Evolutionary conservation across 2,888 invertebrate species (phyloP).

Genomic region (Mesoligia furuncula): DNA sequence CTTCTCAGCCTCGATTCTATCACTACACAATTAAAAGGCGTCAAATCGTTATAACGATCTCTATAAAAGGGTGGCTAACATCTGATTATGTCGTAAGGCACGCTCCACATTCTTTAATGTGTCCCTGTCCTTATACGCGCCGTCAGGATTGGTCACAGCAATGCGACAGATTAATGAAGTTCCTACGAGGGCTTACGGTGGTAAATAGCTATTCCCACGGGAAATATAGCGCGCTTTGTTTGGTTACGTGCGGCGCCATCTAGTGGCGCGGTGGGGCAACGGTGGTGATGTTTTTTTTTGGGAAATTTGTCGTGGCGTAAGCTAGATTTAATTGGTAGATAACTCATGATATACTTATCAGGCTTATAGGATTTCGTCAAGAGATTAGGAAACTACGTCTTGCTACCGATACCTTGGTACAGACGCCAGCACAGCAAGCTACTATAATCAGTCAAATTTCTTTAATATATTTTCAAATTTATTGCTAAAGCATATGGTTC

Average conservation of each 20-base stretch:
- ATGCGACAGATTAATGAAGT: conserved; percentile 62
- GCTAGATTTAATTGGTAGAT: conserved; percentile 2
- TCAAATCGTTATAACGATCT: conserved; percentile 54
- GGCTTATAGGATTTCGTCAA: background rate
- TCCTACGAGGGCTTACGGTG: conserved; percentile 46
- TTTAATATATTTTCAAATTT: no score
- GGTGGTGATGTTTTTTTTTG: background rate
- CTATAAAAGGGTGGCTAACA: conserved; percentile 53
- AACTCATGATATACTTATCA: no score
- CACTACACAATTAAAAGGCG: conserved; percentile 58
- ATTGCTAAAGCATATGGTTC: no score
- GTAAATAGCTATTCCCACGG: conserved; percentile 63
- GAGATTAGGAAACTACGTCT: background rate
- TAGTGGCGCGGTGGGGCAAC: conserved; percentile 21
- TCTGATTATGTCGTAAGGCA: conserved; percentile 66
- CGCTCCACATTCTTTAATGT: conserved; percentile 61
- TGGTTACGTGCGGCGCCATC: conserved; percentile 51
- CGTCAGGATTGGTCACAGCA: conserved; percentile 56
- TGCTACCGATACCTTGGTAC: background rate
- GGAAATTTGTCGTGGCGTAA: background rate
- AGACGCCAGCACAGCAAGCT: no score
- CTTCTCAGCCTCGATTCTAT: conserved; percentile 25
- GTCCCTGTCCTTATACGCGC: conserved; percentile 59
- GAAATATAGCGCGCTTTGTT: conserved; percentile 50
- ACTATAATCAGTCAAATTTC: no score